Conservation (phyloP, 2,888 invertebrate genomes). For the Prenolepis imparis region DNA sequence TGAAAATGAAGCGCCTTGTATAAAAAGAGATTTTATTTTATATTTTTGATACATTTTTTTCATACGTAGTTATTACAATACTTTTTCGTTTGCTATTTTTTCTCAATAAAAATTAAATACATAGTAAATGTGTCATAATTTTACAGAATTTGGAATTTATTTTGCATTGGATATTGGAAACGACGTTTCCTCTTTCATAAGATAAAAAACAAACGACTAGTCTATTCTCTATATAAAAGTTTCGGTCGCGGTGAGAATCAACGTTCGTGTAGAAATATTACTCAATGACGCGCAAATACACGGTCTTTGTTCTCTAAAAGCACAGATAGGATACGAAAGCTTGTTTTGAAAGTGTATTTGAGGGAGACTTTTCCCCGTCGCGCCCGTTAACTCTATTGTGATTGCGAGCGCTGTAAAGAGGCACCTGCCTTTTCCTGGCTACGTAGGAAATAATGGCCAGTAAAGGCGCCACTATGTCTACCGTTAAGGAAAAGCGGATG, state of each 20-base stretch:
- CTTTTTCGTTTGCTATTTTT: background rate
- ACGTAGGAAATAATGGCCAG: constrained; percentile 53
- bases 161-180: background rate
- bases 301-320: constrained; percentile 34
- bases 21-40: background rate
- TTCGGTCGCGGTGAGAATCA: constrained; percentile 7
- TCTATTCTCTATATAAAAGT: constrained; percentile 6
- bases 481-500: constrained; percentile 44
- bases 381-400: constrained; percentile 50
- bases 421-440: constrained; percentile 46
- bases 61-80: background rate
- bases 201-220: background rate
- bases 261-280: constrained; percentile 44
- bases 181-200: background rate
- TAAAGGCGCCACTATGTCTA: constrained; percentile 55
- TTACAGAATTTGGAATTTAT: background rate
- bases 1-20: background rate
- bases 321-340: constrained; percentile 41
- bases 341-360: constrained; percentile 45
- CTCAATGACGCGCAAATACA: constrained; percentile 36
- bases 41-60: background rate
- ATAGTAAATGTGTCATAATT: background rate
- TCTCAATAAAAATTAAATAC: background rate
- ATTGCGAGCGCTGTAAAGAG: constrained; percentile 44
- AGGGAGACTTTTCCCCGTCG: constrained; percentile 32